phyloP scores from a whole-genome alignment of 2,113 vertebrate species.

The Dendropsophus ebraccatus region DNA sequence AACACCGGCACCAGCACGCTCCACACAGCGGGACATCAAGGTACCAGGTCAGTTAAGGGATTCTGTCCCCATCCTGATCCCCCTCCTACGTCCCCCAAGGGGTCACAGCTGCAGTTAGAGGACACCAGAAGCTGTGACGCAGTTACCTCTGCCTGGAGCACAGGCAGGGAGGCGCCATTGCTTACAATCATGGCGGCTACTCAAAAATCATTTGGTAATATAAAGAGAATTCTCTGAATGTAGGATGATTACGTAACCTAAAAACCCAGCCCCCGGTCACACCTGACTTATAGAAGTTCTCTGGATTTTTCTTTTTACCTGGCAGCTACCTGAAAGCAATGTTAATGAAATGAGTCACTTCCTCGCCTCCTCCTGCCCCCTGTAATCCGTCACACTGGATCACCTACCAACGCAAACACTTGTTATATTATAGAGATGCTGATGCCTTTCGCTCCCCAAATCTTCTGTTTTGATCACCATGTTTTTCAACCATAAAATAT shows the following conservation, averaged over 20 bases:
- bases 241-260: neutral
- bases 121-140: too few relatives aligned
- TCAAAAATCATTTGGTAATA: too few relatives aligned
- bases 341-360: conserved; percentile 6
- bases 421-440: too few relatives aligned
- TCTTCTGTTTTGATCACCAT: neutral
- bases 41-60: too few relatives aligned
- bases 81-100: too few relatives aligned
- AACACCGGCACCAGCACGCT: too few relatives aligned
- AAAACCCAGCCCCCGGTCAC: neutral
- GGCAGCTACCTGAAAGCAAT: neutral
- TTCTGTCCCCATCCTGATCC: too few relatives aligned
- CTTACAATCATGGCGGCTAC: too few relatives aligned
- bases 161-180: too few relatives aligned
- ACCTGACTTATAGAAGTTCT: neutral
- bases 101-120: too few relatives aligned
- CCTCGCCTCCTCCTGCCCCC: neutral
- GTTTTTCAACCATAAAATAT: neutral
- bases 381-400: neutral
- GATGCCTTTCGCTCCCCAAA: neutral
- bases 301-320: neutral
- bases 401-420: neutral
- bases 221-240: neutral
- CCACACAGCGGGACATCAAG: too few relatives aligned
- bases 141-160: too few relatives aligned